Base-by-base conservation (phyloP, 1,140 invertebrate genomes). In the Chionoecetes opilio region DNA sequence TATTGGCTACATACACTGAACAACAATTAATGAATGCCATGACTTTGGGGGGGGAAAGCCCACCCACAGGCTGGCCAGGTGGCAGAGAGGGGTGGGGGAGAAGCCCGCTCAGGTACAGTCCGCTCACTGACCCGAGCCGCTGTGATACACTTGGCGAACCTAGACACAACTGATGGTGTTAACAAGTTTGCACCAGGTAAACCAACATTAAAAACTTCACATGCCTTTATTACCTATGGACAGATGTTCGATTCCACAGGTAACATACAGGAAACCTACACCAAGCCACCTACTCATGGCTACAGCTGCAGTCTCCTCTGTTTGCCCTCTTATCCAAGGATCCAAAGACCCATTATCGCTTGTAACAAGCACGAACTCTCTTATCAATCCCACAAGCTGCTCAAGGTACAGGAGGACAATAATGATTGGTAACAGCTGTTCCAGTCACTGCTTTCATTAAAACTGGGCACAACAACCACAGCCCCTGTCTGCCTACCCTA, bases 1-100 rank as follows among this genome's bases (percentile, higher is more conserved):
- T 95, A 93, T 92, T 82, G 90, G 94, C 95, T 96, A 96, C 95
- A 96, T 95, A 96, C 95, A 95, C 93, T 95, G 95, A 96, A 96
- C 95, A 96, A 96, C 95, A 96, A 96, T 96, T 91, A 93, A 95
- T 95, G 94, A 95, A 95, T 91, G 95, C 93, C 94, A 95, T 93
- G 92, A 95, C 94, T 86, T 93, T 86, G 92, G 92, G 91, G 94
- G 91, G 89, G 94, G 90, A 87, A 90, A 95, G 90, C 94, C 94
- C 94, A 92, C 90, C 94, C 94, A 95, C 94, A 92, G 91, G 92
- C 94, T 95, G 94, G 94, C 94, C 94, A 92, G 94, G 94, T 95
- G 94, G 94, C 94, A 95, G 94, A 95, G 94, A 95, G 94, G 94
- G 94, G 94, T 95, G 94, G 94, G 89, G 94, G 94, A 92, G 84